phyloP scores from a whole-genome alignment of 1,140 invertebrate genomes.

The Homalodisca vitripennis region DNA sequence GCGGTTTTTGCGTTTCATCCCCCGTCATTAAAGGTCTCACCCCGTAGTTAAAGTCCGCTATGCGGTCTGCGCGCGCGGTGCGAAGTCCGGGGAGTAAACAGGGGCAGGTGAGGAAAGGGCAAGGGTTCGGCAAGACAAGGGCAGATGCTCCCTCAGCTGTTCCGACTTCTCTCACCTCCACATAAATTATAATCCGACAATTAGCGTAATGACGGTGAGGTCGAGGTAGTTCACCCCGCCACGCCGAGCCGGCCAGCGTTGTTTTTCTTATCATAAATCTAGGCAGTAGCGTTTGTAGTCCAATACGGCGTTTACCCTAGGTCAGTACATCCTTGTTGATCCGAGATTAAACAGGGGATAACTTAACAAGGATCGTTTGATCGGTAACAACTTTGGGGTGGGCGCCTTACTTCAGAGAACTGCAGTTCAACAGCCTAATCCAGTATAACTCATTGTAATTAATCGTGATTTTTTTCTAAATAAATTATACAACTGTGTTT shows the following conservation, averaged over 20 bases:
- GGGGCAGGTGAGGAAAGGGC: background rate
- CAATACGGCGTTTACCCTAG: no score
- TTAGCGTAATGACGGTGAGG: constrained; percentile 18
- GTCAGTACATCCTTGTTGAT: no score
- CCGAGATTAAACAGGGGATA: no score
- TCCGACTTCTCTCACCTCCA: constrained; percentile 4
- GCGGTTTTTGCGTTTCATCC: constrained; percentile 17
- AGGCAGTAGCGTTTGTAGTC: no score
- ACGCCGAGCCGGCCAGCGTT: no score
- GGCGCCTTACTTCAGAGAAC: no score
- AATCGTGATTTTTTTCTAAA: no score
- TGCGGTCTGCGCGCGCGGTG: background rate
- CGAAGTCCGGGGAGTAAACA: background rate
- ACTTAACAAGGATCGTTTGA: no score
- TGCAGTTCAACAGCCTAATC: no score
- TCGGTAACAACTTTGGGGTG: no score
- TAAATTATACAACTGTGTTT: no score
- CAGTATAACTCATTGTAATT: no score
- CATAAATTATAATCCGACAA: constrained; percentile 26
- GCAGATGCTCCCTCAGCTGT: background rate
- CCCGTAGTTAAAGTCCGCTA: background rate
- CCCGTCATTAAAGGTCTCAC: background rate
- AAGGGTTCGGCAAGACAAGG: constrained; percentile 11
- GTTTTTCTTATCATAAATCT: constrained; percentile 11
- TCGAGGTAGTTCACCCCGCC: constrained; percentile 23